These are phyloP conservation scores for Eustalomyia histrio DNA, from an alignment of 2,888 invertebrate genomes.

Conservation along the genomic window DNA sequence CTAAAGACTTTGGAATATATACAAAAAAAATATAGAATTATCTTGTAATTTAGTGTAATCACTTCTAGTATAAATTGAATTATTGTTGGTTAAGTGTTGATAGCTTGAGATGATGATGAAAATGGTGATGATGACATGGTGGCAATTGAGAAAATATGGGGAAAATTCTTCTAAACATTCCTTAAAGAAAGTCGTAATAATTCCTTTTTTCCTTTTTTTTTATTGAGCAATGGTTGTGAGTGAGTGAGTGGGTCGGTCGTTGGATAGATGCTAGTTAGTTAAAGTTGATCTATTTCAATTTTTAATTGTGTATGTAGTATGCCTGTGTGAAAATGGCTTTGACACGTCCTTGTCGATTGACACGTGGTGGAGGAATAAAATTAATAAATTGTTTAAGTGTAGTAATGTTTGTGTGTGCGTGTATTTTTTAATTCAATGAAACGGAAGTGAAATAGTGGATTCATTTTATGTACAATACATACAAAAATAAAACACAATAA, in stretches of 20 bases:
- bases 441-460: slow-evolving; percentile 31
- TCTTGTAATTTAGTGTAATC: slow-evolving; percentile 10
- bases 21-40: background rate
- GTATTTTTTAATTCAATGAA: slow-evolving; percentile 29
- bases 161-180: slow-evolving; percentile 50
- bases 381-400: slow-evolving; percentile 43
- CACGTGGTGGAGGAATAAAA: slow-evolving; percentile 53
- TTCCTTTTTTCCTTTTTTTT: background rate
- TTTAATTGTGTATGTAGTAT: slow-evolving; percentile 42
- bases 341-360: slow-evolving; percentile 64
- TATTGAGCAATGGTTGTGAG: slow-evolving; percentile 11
- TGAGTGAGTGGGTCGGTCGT: slow-evolving; percentile 25
- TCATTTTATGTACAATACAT: background rate
- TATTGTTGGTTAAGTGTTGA: slow-evolving; percentile 57
- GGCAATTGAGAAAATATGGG: slow-evolving; percentile 52
- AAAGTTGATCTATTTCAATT: slow-evolving; percentile 54
- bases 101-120: slow-evolving; percentile 49
- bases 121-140: slow-evolving; percentile 44
- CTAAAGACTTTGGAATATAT: too few species aligned
- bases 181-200: slow-evolving; percentile 41
- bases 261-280: background rate
- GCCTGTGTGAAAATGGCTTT: slow-evolving; percentile 51
- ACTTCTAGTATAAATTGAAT: slow-evolving; percentile 58
- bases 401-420: slow-evolving; percentile 13
- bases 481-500: background rate